phyloP scores from a whole-genome alignment of 2,113 vertebrate genomes.

The Crypturellus undulatus region DNA sequence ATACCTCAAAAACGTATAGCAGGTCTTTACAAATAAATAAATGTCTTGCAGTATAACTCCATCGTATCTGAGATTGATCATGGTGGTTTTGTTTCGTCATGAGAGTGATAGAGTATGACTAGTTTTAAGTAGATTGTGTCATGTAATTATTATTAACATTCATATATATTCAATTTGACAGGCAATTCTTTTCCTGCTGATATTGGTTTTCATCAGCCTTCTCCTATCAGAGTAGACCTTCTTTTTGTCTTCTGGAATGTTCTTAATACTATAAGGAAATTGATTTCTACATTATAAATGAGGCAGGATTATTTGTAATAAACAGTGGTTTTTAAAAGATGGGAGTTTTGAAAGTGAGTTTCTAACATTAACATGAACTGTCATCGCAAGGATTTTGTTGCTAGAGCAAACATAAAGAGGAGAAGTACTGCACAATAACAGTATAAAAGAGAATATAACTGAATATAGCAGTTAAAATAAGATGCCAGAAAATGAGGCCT shows the following conservation, averaged over 20 bases:
- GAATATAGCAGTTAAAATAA: not conserved
- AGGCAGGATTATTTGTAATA: not conserved
- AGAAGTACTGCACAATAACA: not conserved
- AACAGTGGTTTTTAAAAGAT: not conserved
- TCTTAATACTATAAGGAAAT: constrained; percentile 17
- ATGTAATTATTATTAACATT: constrained; percentile 32
- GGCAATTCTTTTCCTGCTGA: constrained; percentile 5
- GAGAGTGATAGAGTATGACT: not conserved
- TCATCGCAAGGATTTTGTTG: not conserved
- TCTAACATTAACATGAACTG: constrained; percentile 1
- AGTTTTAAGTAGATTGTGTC: constrained; percentile 11
- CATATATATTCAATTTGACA: not conserved
- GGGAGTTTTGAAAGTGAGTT: not conserved
- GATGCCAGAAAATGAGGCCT: not conserved
- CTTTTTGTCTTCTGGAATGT: constrained; percentile 24
- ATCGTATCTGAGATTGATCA: not conserved
- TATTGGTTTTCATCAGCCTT: not conserved
- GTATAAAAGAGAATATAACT: not conserved
- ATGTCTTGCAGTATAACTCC: not conserved
- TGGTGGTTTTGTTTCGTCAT: constrained; percentile 25
- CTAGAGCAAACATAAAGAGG: not conserved
- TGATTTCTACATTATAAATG: constrained; percentile 40
- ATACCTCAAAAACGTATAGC: not conserved
- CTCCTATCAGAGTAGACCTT: not conserved
- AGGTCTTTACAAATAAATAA: constrained; percentile 31